Percentiles rank a stretch among this genome's conserved stretches.
These are phyloP conservation scores for Protobothrops flavoviridis DNA, from an alignment of 2,113 vertebrate genomes.

Conservation along the genomic window DNA sequence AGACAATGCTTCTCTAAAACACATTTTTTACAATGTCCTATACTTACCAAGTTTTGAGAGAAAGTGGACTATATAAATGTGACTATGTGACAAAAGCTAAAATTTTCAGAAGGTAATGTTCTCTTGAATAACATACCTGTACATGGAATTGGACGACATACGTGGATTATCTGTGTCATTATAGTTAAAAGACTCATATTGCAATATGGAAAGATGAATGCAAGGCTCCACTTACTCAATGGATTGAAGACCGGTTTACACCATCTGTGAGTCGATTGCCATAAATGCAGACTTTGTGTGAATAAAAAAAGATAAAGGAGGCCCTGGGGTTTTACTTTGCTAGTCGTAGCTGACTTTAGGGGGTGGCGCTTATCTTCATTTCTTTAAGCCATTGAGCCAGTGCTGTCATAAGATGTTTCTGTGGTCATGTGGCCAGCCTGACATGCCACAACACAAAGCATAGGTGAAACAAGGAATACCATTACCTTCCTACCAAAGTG, in stretches of 20 bases:
- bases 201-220: background rate
- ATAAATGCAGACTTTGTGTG: background rate
- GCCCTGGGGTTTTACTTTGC: background rate
- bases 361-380: background rate
- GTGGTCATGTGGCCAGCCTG: background rate
- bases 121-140: background rate
- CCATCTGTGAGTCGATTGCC: background rate
- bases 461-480: background rate
- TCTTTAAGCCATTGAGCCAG: background rate
- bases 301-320: background rate
- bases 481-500: background rate
- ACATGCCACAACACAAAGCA: background rate
- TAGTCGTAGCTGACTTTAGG: background rate
- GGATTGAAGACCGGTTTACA: background rate
- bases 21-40: background rate
- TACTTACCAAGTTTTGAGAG: background rate
- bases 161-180: background rate
- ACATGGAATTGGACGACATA: background rate
- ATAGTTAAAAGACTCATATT: background rate
- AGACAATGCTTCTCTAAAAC: background rate
- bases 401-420: background rate
- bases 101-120: background rate
- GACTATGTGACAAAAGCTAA: background rate
- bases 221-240: background rate
- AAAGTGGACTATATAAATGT: background rate